These are phyloP conservation scores for Drosophila antonietae DNA, from an alignment of 2,888 invertebrate species.

Conservation along the genomic window DNA sequence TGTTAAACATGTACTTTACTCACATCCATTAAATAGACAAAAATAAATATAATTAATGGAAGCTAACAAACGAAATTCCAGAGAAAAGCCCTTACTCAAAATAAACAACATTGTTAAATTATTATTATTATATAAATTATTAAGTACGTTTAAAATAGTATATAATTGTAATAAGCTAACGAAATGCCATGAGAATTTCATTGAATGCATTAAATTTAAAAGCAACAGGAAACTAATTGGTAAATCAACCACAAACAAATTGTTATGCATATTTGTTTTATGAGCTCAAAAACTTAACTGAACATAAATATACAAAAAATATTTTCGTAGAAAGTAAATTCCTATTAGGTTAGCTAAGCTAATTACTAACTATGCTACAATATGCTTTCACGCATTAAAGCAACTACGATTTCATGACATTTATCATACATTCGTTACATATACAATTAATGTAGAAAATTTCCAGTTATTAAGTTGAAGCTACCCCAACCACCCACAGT, in stretches of 20 bases:
- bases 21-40: not conserved
- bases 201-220: too few species aligned
- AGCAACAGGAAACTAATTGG: not conserved
- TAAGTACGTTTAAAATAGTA: too few species aligned
- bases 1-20: not conserved
- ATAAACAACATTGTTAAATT: too few species aligned
- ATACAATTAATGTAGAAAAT: slow-evolving; percentile 7
- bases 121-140: too few species aligned
- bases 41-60: not conserved
- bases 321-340: slow-evolving; percentile 8
- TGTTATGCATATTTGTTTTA: slow-evolving; percentile 7
- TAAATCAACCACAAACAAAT: not conserved
- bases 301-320: too few species aligned
- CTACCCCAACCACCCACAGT: not conserved
- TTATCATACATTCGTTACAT: slow-evolving; percentile 20
- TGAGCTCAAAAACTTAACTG: not conserved
- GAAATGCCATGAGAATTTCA: not conserved
- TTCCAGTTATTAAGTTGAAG: slow-evolving; percentile 10
- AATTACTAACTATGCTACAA: not conserved
- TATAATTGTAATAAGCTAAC: too few species aligned
- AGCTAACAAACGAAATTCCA: not conserved
- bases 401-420: slow-evolving; percentile 3
- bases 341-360: slow-evolving; percentile 1
- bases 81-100: too few species aligned
- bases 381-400: slow-evolving; percentile 8